These are phyloP conservation scores for Megathymus violae DNA, from an alignment of 1,140 invertebrate species.

Conservation along the genomic window DNA sequence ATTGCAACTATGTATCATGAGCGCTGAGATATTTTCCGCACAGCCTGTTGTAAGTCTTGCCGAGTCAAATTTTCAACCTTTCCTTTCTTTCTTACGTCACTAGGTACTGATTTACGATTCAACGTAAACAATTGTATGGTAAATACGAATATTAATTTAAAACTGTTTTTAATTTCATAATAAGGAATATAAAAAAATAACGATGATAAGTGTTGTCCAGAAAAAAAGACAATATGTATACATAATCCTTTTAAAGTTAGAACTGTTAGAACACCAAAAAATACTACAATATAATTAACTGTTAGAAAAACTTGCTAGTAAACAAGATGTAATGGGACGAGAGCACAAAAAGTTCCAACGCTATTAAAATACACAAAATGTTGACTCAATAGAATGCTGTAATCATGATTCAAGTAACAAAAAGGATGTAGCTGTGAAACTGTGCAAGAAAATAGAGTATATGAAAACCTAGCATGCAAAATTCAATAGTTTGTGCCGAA, in stretches of 20 bases:
- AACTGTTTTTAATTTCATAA: too few species aligned
- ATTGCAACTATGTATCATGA: slow-evolving; percentile 20
- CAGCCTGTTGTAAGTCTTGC: slow-evolving; percentile 9
- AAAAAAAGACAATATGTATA: too few species aligned
- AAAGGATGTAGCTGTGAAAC: neutral
- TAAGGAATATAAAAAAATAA: too few species aligned
- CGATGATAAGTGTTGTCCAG: too few species aligned
- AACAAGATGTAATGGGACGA: too few species aligned
- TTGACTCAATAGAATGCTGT: neutral
- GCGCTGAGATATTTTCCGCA: slow-evolving; percentile 6
- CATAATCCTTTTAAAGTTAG: too few species aligned
- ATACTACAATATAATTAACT: too few species aligned
- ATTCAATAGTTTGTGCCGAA: neutral
- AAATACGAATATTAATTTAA: too few species aligned
- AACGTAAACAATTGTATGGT: too few species aligned
- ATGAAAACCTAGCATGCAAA: neutral
- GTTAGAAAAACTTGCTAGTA: too few species aligned
- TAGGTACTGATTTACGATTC: neutral
- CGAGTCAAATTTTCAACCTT: slow-evolving; percentile 19
- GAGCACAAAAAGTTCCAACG: too few species aligned
- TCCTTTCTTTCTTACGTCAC: slow-evolving; percentile 5
- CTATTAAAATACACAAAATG: neutral
- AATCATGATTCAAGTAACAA: neutral
- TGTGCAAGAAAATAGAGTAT: neutral
- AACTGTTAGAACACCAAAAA: too few species aligned